Evolutionary conservation across 2,797 vertebrate genomes (phyloP).

Genomic region (Gymnoscopelus braueri): DNA sequence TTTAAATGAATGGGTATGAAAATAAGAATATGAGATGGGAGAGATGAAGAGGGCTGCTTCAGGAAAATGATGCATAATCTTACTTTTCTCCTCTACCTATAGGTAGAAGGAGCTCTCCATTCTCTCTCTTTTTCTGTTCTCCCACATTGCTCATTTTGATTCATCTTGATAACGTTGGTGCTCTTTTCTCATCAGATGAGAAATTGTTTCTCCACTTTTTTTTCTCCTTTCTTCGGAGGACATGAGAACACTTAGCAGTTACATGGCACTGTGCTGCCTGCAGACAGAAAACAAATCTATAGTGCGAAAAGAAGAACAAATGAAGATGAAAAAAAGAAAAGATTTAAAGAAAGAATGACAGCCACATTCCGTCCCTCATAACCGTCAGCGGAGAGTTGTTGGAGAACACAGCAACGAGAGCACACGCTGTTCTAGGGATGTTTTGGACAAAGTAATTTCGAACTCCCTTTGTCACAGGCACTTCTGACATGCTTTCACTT

Average conservation of each 20-base stretch:
- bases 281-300: too few species aligned
- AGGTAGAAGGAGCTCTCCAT: not conserved
- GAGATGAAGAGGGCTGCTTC: slow-evolving; percentile 72
- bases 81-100: slow-evolving; percentile 28
- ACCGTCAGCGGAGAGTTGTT: too few species aligned
- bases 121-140: not conserved
- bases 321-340: too few species aligned
- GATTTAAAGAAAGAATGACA: too few species aligned
- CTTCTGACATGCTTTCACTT: not conserved
- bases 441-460: not conserved
- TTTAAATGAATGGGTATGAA: slow-evolving; percentile 30
- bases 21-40: slow-evolving; percentile 32
- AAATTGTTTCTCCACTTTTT: too few species aligned
- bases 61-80: slow-evolving; percentile 74
- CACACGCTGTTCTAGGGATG: not conserved
- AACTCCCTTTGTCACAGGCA: not conserved
- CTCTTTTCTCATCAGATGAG: too few species aligned
- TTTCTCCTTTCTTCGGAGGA: too few species aligned
- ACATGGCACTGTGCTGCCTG: too few species aligned
- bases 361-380: too few species aligned
- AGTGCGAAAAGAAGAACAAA: too few species aligned
- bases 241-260: too few species aligned
- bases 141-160: slow-evolving; percentile 31
- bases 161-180: not conserved
- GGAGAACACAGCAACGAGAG: too few species aligned